Base-by-base conservation (phyloP, 2,888 invertebrate genomes). In the Acronicta aceris region DNA sequence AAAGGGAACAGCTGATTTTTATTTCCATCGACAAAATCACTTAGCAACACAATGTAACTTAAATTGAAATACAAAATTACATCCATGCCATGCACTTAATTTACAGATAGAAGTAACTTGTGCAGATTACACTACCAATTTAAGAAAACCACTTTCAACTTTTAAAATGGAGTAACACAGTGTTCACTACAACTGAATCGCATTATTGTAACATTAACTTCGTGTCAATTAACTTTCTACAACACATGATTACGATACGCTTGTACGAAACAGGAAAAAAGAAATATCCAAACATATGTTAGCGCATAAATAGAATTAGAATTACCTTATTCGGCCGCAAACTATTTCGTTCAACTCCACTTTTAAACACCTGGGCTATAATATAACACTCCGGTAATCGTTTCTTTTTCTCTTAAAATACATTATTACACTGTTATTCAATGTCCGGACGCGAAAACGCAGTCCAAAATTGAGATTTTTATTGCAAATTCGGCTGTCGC, bases 331-430 rank as follows among this genome's bases (percentile, higher is more conserved):
- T 78, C 79, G 82, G 82, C 84, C 85, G 89, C 90, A 88, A 89
- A 89, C 89, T 78, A 80, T 78, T 78, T 82, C 86, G 89, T 86
- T 89, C 77, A 71, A 88, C 93, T 91, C 93, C 93, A 89, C 87
- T 83, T 71, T 67, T 77, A 79, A 87, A 88, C 90, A 91, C 92
- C 89, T 87, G 84, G 94, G 95, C 94, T 95, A 95, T 95, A 95
- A 95, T 88, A 95, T 95, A 83, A 95, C 95, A 94, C 94, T 95
- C 76, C 88, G 89, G 82, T 86, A 90, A 87, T 91, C 87, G 91
- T 92, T 89, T 92, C 91, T 92, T 94, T 93, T 95, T 93, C 94
- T 92, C 90, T 92, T 94, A 88, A 90, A 90, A 95, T 93, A 91
- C 95, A 95, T 95, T 93, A 93, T 94, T 92, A 93, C 92, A 94